A percentile compares a stretch with the other conserved stretches of the same genome.
These are phyloP conservation scores for Artemia sinica DNA, from an alignment of 2,888 invertebrate species.

Conservation along the genomic window DNA sequence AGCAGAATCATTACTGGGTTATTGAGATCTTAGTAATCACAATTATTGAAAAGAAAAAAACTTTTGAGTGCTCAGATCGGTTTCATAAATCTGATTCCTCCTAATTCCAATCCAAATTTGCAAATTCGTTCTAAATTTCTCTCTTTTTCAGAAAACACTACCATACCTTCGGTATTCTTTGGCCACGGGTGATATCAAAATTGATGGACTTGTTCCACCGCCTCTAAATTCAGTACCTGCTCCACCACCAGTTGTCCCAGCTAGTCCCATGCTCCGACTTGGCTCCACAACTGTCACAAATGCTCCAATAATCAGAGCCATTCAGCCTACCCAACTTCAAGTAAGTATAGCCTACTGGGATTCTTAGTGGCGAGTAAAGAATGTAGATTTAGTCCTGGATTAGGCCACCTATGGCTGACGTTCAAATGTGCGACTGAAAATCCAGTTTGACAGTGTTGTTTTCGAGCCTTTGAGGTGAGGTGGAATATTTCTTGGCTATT, in stretches of 20 bases:
- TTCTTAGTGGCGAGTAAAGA: no score
- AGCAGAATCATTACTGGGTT: no score
- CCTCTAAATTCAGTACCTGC: constrained; percentile 50
- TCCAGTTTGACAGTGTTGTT: no score
- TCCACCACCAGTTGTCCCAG: constrained; percentile 31
- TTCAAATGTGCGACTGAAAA: not conserved
- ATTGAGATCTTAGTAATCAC: no score
- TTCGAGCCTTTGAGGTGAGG: no score
- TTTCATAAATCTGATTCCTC: no score
- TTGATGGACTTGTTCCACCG: constrained; percentile 86
- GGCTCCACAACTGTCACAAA: constrained; percentile 26
- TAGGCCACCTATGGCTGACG: constrained; percentile 22
- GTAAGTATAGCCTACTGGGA: constrained; percentile 29
- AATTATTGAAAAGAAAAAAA: no score
- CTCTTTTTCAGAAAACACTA: constrained; percentile 64
- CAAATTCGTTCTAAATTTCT: no score
- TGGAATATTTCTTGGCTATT: no score
- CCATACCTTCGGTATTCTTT: constrained; percentile 78
- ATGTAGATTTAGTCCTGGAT: not conserved
- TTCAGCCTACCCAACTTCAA: constrained; percentile 37
- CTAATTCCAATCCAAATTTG: no score
- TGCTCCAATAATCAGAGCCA: constrained; percentile 23
- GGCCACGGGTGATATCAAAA: constrained; percentile 70
- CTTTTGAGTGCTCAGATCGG: no score
- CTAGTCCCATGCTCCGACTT: constrained; percentile 28